Evolutionary conservation across 2,113 vertebrate species (phyloP), one percentile per base, ranked within the genome.

Genomic region (Bucco capensis): DNA sequence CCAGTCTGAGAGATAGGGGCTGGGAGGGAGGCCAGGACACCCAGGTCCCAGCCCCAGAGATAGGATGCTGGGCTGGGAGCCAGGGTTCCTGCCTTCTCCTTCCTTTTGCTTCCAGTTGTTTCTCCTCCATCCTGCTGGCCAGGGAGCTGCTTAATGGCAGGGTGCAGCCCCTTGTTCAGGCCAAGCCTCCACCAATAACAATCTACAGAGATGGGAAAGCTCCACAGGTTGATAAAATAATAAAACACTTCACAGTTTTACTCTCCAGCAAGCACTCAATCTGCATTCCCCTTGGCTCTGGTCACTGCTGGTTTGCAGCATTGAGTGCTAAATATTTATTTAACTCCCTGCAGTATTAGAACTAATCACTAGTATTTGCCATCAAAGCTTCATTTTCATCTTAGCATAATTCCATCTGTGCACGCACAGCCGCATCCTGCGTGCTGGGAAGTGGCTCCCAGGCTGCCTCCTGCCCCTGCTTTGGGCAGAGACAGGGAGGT

Each of bases 371-470:
- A 46, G 77, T 79, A 93, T 95, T 96, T 93, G 78, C 95, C 90
- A 90, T 83, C 90, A 95, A 94, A 96, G 93, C 92, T 95, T 96
- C 95, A 87, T 95, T 96, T 95, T 96, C 92, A 90, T 96, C 93
- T 94, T 96, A 91, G 79, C 38, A 14, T 89, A 94, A 96, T 89
- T 95, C 93, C 96, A 90, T 94, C 95, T 92, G 95, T 70, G 81
- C 95, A 87, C 27, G 46, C 89, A 84, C 89, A 92, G 93, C 73
- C 74, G 1, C 81, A 57, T 90, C 89, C 90, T 70, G 90, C 83
- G 73, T 12, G 1, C 38, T 49, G 92, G 19, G 64, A 33, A 49
- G 67, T 42, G 8, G 84, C 74, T 70, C 88, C 3, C 1, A 51
- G 30, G 37, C 87, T 0, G 0, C 8, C 0, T 2, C 30, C 73